Evolutionary conservation across 2,888 invertebrate species (phyloP).

Genomic region (Odontomyia ornata): DNA sequence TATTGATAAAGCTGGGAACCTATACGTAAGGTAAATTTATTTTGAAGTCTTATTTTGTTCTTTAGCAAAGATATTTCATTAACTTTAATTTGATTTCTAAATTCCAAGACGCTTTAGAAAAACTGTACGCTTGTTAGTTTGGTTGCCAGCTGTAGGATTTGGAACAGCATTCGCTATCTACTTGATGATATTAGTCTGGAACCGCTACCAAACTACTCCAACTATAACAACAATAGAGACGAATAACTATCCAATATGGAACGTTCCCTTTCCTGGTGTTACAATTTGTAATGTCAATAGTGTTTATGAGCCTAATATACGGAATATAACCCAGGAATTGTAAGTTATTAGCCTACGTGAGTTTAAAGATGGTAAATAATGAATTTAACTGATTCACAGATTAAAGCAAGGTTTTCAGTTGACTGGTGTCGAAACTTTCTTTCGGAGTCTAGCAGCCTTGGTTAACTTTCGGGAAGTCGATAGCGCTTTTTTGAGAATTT

Average conservation of each 20-base stretch:
- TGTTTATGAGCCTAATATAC: constrained; percentile 66
- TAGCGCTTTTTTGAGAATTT: constrained; percentile 53
- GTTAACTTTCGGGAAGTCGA: constrained; percentile 56
- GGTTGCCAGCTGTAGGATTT: constrained; percentile 52
- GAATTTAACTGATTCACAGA: constrained; percentile 54
- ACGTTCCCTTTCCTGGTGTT: constrained; percentile 72
- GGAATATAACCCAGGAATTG: constrained; percentile 65
- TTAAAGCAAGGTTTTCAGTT: constrained; percentile 43
- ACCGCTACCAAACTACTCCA: constrained; percentile 54
- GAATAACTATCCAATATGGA: constrained; percentile 73
- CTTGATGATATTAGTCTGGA: constrained; percentile 55
- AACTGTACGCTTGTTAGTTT: constrained; percentile 48
- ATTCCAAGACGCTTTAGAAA: constrained; percentile 21
- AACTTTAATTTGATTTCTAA: neutral
- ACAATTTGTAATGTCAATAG: constrained; percentile 72
- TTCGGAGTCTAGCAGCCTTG: constrained; percentile 55
- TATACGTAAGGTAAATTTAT: constrained; percentile 48
- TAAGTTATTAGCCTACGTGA: constrained; percentile 58
- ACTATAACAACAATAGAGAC: constrained; percentile 65
- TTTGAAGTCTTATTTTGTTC: neutral
- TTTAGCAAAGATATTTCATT: neutral
- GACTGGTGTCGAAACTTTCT: constrained; percentile 53
- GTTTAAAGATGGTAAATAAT: neutral
- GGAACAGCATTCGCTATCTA: constrained; percentile 53
- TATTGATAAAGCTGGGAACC: constrained; percentile 49